Conservation (phyloP, 2,797 vertebrate species). For the Enteromius mattozi region DNA sequence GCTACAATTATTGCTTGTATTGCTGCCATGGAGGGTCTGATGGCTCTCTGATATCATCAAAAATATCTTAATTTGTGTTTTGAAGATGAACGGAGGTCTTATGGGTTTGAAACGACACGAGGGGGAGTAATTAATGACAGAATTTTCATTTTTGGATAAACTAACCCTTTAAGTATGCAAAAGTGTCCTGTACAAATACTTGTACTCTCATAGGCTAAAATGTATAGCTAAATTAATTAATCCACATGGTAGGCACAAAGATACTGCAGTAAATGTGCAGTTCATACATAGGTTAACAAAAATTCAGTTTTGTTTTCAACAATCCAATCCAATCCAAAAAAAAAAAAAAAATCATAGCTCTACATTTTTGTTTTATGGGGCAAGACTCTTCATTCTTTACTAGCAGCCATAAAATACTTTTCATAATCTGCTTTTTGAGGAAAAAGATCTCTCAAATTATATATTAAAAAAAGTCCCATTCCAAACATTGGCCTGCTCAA, state of each 20-base stretch:
- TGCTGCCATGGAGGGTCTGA: too few relatives aligned
- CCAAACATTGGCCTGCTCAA: conserved; percentile 27
- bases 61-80: too few relatives aligned
- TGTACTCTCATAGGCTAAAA: neutral
- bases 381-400: conserved; percentile 21
- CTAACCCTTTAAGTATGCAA: neutral
- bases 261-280: neutral
- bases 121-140: too few relatives aligned
- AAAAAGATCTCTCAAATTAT: neutral
- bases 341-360: neutral
- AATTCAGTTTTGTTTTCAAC: neutral
- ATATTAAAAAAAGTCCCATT: conserved; percentile 38
- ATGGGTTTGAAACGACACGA: too few relatives aligned
- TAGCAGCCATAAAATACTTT: conserved; percentile 22
- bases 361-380: conserved; percentile 27
- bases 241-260: neutral
- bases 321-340: neutral
- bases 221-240: neutral
- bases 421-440: conserved; percentile 5
- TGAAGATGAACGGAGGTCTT: too few relatives aligned
- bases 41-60: too few relatives aligned
- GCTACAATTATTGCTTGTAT: too few relatives aligned
- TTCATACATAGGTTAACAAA: neutral
- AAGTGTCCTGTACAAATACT: neutral
- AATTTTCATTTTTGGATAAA: too few relatives aligned